Base-by-base conservation (phyloP, 2,113 vertebrate genomes). In the Uria aalge region DNA sequence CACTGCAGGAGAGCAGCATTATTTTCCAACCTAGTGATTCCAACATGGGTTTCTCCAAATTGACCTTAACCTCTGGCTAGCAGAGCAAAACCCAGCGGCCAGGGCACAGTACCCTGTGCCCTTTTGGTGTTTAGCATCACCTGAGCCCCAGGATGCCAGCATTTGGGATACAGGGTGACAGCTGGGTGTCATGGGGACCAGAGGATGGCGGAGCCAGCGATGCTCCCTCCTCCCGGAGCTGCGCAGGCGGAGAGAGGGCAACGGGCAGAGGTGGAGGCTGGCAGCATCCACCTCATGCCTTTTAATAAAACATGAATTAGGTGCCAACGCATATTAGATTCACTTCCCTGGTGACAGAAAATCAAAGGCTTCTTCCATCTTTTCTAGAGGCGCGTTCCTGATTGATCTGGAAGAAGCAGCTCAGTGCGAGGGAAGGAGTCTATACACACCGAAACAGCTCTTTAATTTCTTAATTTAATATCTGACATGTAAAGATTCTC, bases 391-490 rank as follows among this genome's bases (percentile, higher is more conserved):
- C 91, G 52, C 69, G 85, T 74, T 97, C 88, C 93, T 97, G 98
- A 98, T 96, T 96, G 97, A 98, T 97, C 97, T 97, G 95, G 96
- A 96, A 96, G 96, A 72, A 96, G 96, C 76, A 82, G 92, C 95
- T 97, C 92, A 48, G 96, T 90, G 92, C 45, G 36, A 96, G 95
- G 90, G 94, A 97, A 96, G 90, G 88, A 97, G 94, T 97, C 97
- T 96, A 96, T 96, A 95, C 92, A 89, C 97, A 96, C 97, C 72
- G 30, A 97, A 98, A 98, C 97, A 97, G 97, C 97, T 98, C 98
- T 97, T 98, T 98, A 98, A 98, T 98, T 98, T 98, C 96, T 97
- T 98, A 98, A 99, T 99, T 98, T 98, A 98, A 98, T 98, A 97
- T 97, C 95, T 98, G 97, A 98, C 98, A 98, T 96, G 96, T 98